These are phyloP conservation scores for Globodera rostochiensis DNA, from an alignment of 1,140 invertebrate genomes.

Conservation along the genomic window DNA sequence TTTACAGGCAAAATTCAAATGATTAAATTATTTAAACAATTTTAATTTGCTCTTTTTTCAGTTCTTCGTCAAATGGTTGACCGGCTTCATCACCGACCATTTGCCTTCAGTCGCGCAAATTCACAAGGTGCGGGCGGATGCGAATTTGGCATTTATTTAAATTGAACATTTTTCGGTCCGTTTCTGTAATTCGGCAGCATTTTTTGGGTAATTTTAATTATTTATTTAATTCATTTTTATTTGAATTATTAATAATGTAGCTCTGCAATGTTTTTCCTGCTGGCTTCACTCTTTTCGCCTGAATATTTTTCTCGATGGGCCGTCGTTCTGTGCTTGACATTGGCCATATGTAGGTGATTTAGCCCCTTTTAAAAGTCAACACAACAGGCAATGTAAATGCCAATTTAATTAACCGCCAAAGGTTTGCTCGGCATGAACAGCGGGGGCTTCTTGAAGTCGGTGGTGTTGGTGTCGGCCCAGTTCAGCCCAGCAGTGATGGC, in stretches of 20 bases:
- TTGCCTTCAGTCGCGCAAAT: constrained; percentile 10
- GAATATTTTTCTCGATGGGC: not conserved
- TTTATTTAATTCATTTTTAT: not conserved
- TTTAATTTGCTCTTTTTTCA: not conserved
- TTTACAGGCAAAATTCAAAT: constrained; percentile 8
- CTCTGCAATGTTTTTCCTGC: constrained; percentile 16
- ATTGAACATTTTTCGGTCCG: not conserved
- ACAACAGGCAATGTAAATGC: not conserved
- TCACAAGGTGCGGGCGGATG: not conserved
- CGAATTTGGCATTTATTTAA: not conserved
- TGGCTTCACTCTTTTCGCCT: constrained; percentile 7
- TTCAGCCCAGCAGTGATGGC: constrained; percentile 34
- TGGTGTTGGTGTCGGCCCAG: constrained; percentile 31
- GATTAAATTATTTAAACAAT: no score
- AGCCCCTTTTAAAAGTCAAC: not conserved
- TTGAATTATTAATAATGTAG: not conserved
- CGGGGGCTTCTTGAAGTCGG: constrained; percentile 34
- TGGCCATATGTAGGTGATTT: constrained; percentile 3
- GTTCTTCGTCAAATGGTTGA: constrained; percentile 31
- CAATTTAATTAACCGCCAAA: not conserved
- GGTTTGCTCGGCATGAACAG: constrained; percentile 25
- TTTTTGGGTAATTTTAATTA: constrained; percentile 1
- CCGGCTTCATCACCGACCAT: constrained; percentile 30
- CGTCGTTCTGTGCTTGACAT: constrained; percentile 22
- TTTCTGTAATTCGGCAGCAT: constrained; percentile 24